These are phyloP conservation scores for Apogon talboti DNA, from an alignment of 2,797 vertebrate genomes.

Conservation along the genomic window DNA sequence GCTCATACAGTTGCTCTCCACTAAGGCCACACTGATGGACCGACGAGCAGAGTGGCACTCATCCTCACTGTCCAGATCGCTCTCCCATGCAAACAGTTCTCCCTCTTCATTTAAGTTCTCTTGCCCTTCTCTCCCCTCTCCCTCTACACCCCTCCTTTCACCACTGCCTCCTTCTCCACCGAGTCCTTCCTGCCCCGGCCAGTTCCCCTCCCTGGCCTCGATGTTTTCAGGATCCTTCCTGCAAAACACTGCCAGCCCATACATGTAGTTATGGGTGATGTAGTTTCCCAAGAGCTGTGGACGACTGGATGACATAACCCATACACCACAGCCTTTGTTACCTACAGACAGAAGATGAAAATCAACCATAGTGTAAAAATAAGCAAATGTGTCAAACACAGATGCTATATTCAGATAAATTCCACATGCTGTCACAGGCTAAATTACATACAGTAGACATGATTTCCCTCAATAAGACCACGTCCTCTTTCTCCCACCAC, in stretches of 20 bases:
- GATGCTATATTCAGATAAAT: neutral
- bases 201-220: conserved; percentile 80
- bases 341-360: conserved; percentile 71
- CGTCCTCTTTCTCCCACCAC: conserved; percentile 91
- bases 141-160: conserved; percentile 75
- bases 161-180: conserved; percentile 73
- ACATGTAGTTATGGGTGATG: conserved; percentile 91
- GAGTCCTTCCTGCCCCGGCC: conserved; percentile 78
- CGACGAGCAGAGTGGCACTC: conserved; percentile 83
- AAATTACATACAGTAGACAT: conserved; percentile 87
- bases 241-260: conserved; percentile 91
- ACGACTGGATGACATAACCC: conserved; percentile 93
- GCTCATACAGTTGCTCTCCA: conserved; percentile 92
- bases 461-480: conserved; percentile 92
- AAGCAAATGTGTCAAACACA: neutral
- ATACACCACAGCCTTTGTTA: conserved; percentile 93
- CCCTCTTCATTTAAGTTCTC: conserved; percentile 92
- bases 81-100: conserved; percentile 89
- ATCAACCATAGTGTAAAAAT: neutral
- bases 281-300: conserved; percentile 90
- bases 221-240: conserved; percentile 85
- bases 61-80: conserved; percentile 89
- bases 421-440: neutral
- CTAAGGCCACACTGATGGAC: conserved; percentile 87
- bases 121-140: conserved; percentile 77